Evolutionary conservation across 2,113 vertebrate species (phyloP).

Genomic region (Strigops habroptila): DNA sequence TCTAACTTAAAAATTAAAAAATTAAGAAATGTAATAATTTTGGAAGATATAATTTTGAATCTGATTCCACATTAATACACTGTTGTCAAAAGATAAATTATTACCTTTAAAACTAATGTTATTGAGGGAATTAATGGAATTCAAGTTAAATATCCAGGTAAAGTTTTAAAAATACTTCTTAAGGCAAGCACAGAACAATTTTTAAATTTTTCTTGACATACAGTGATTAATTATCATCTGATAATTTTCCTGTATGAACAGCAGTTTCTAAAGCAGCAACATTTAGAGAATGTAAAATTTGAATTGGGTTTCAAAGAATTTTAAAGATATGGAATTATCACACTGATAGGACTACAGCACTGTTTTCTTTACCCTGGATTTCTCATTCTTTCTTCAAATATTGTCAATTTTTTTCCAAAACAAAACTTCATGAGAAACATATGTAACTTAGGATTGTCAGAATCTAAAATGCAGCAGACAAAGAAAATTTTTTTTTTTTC

Average conservation of each 20-base stretch:
- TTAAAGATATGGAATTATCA: neutral
- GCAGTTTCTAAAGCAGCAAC: neutral
- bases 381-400: neutral
- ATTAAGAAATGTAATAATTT: neutral
- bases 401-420: neutral
- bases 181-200: neutral
- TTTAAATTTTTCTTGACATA: neutral
- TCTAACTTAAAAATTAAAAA: neutral
- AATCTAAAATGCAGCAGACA: neutral
- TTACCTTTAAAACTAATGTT: neutral
- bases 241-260: neutral
- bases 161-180: neutral
- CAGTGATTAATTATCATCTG: neutral
- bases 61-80: neutral
- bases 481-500: neutral
- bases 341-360: neutral
- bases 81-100: neutral
- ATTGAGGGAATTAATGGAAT: neutral
- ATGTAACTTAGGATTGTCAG: neutral
- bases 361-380: neutral
- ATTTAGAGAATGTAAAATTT: neutral
- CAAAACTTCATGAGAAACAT: neutral
- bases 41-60: neutral
- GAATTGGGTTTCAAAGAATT: neutral
- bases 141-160: neutral